These are phyloP conservation scores for Alcis repandata DNA, from an alignment of 2,888 invertebrate species.

Conservation along the genomic window DNA sequence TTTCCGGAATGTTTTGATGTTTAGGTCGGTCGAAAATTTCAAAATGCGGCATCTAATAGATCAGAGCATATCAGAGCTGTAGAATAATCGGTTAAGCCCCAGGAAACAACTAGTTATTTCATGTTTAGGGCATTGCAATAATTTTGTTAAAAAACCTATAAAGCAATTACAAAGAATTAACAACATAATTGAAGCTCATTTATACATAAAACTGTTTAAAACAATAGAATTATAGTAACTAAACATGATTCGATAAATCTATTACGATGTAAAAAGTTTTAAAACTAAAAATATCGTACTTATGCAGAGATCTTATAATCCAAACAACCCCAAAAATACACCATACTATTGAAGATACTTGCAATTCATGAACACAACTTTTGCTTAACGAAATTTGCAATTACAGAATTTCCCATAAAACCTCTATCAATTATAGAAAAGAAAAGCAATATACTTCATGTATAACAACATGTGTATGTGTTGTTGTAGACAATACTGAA, in stretches of 20 bases:
- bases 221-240: slow-evolving; percentile 13
- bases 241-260: slow-evolving; percentile 2
- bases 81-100: neutral
- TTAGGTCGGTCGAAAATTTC: neutral
- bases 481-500: too few species aligned
- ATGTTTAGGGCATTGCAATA: neutral
- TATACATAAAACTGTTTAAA: slow-evolving; percentile 12
- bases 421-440: too few species aligned
- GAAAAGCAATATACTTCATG: too few species aligned
- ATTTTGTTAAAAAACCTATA: slow-evolving; percentile 6
- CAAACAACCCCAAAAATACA: slow-evolving; percentile 10
- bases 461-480: too few species aligned
- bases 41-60: neutral
- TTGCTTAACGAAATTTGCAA: neutral
- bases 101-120: neutral
- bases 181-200: slow-evolving; percentile 5
- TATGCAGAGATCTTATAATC: slow-evolving; percentile 22
- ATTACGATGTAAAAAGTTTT: slow-evolving; percentile 1
- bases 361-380: neutral
- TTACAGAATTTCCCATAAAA: neutral
- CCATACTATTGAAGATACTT: neutral
- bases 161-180: slow-evolving; percentile 9
- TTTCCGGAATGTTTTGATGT: too few species aligned
- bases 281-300: slow-evolving; percentile 9
- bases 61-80: too few species aligned